Base-by-base conservation (phyloP, 2,113 vertebrate species). In the Elgaria multicarinata region DNA sequence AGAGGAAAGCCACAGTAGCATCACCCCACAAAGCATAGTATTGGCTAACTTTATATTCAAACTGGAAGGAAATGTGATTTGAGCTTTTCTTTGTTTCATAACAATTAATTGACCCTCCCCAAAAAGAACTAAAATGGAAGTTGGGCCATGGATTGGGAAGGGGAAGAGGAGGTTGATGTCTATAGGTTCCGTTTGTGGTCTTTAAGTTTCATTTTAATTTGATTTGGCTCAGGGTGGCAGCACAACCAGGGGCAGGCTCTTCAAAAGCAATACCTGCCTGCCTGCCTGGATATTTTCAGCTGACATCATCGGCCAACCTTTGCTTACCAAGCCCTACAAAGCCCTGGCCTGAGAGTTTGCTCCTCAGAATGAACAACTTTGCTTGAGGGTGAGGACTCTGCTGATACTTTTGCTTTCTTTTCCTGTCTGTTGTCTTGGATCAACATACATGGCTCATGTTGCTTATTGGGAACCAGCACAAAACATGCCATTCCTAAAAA, bases 111-210 rank as follows among this genome's bases (percentile, higher is more conserved):
- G 33, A 62, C 16, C 24, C 53, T 9, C 42, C 1, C 36, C 58
- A 33, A 44, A 26, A 71, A 20, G 46, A 69, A 46, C 42, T 24
- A n/a, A 84, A 84, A 33, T 26, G 9, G 3, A 76, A 9, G 39
- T 26, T 22, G 36, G 4, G 3, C 2, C 7, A 24, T 5, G 3
- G 6, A 8, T 1, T 0, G 26, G 39, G 39, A 31, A 83, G 39
- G 6, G 7, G 26, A 16, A 28, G 36, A 62, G 18, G 26, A 67
- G 26, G 26, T 67, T 12, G 31, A 4, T 31, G 8, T 67, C 66
- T 31, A 67, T 18, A 74, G 72, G 5, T 83, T 67, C 39, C 16
- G 3, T 22, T 20, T 18, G 28, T 83, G 46, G 8, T 4, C 28
- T 69, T 76, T 74, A 31, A 8, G 26, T 62, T 62, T 86, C 13